Evolutionary conservation across 2,797 vertebrate genomes (phyloP), one percentile per base, ranked within the genome.

Genomic region (Sphaeramia orbicularis): DNA sequence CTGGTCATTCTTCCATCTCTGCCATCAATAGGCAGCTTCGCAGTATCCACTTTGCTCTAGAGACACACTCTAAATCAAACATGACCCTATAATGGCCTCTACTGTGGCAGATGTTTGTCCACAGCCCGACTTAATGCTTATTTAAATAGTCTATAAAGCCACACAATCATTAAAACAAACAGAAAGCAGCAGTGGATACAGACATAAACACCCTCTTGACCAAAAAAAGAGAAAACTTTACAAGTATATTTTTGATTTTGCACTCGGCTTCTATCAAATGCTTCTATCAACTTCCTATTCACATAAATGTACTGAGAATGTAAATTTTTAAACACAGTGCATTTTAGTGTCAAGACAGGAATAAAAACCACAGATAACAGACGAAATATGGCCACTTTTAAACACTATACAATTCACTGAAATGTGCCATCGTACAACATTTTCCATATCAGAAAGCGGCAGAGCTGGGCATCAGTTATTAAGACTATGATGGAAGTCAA

Each of bases 1-100:
- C 77, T 84, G 88, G 84, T 87, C 86, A 79, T 71, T 67, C 85
- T 71, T 79, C 78, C 78, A 37, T 88, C 84, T 76, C 69, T 83
- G 86, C 90, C 77, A 52, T 77, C 63, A 1, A 38, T 69, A 74
- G 81, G 78, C 81, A 76, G 84, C 77, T 85, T 80, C 78, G 90
- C 88, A 84, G 76, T 81, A 87, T 86, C 86, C 66, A 60, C 69
- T 71, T 77, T 71, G 67, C 80, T 76, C 68, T 70, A 55, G 76
- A 65, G 68, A 74, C 62, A 76, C 60, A 76, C 74, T 83, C 62
- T 78, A 80, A 87, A 85, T 87, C 80, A 88, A 69, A 86, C 57
- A 71, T 84, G 86, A 84, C 76, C 24, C 64, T 75, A 78, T 81
- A 89, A 89, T 90, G 81, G 75, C 81, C 66, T 78, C 65, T 38